These are phyloP conservation scores for Sander vitreus DNA, from an alignment of 2,113 vertebrate species.

Conservation along the genomic window DNA sequence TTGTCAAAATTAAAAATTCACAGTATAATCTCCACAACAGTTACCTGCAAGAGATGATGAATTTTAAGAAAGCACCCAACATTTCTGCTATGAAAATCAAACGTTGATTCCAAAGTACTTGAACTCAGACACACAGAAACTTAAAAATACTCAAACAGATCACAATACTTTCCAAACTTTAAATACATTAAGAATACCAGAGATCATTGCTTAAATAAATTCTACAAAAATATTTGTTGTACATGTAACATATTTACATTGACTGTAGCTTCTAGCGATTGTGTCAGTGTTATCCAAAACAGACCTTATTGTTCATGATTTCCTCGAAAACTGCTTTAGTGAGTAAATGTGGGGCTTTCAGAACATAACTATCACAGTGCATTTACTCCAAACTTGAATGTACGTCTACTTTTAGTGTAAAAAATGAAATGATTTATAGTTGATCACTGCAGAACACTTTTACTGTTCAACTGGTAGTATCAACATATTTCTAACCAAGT, in stretches of 20 bases:
- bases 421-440: background rate
- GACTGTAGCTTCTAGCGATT: slow-evolving; percentile 69
- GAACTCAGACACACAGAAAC: slow-evolving; percentile 45
- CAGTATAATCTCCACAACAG: slow-evolving; percentile 59
- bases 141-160: slow-evolving; percentile 60
- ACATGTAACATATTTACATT: slow-evolving; percentile 95
- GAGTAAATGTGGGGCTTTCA: slow-evolving; percentile 18
- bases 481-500: background rate
- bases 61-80: slow-evolving; percentile 49
- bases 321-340: background rate
- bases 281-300: slow-evolving; percentile 39
- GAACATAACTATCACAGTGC: slow-evolving; percentile 1
- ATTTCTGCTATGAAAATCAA: slow-evolving; percentile 38
- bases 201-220: slow-evolving; percentile 94
- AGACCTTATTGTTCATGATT: background rate
- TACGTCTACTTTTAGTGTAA: background rate
- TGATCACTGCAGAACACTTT: background rate
- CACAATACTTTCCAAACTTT: slow-evolving; percentile 71
- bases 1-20: slow-evolving; percentile 58
- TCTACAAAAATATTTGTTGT: slow-evolving; percentile 95
- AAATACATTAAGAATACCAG: slow-evolving; percentile 80
- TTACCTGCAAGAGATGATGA: slow-evolving; percentile 45
- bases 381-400: background rate
- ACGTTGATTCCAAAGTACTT: slow-evolving; percentile 40
- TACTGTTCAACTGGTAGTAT: background rate